Conservation (phyloP, 2,113 vertebrate genomes). For the Struthidea cinerea region DNA sequence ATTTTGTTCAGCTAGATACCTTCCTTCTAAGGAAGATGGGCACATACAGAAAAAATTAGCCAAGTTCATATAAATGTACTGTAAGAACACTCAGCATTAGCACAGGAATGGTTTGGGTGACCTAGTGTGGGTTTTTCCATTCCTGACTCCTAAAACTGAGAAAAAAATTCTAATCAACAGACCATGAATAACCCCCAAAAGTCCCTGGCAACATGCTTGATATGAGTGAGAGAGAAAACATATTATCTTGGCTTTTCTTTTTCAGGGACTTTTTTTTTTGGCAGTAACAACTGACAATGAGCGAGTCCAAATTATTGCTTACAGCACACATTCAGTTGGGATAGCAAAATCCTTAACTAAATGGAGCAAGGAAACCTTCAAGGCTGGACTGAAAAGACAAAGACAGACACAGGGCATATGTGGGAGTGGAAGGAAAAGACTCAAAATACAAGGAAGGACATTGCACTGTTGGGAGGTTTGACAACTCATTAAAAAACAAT, state of each 20-base stretch:
- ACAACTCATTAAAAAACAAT: slow-evolving; percentile 50
- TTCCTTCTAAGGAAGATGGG: not conserved
- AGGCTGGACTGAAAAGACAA: slow-evolving; percentile 39
- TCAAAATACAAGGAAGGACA: slow-evolving; percentile 56
- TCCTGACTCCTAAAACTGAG: slow-evolving; percentile 11
- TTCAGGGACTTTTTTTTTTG: slow-evolving; percentile 16
- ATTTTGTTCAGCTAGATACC: not conserved
- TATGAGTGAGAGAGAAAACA: not conserved
- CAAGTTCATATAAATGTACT: not conserved
- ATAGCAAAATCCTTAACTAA: slow-evolving; percentile 28
- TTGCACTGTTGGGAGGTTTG: not conserved
- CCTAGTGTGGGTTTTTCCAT: not conserved
- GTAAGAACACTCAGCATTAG: not conserved
- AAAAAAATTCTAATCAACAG: slow-evolving; percentile 17
- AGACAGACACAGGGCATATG: not conserved
- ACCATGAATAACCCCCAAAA: slow-evolving; percentile 10
- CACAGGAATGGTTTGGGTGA: not conserved
- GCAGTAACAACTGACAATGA: slow-evolving; percentile 28
- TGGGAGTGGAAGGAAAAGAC: slow-evolving; percentile 56
- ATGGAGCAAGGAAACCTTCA: slow-evolving; percentile 52
- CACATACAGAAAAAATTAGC: not conserved
- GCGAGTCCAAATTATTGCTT: not conserved
- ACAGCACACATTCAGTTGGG: not conserved
- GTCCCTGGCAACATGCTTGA: slow-evolving; percentile 55
- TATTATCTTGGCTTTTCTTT: slow-evolving; percentile 12